Base-by-base conservation (phyloP, 2,113 vertebrate genomes). In the Herpailurus yagouaroundi region DNA sequence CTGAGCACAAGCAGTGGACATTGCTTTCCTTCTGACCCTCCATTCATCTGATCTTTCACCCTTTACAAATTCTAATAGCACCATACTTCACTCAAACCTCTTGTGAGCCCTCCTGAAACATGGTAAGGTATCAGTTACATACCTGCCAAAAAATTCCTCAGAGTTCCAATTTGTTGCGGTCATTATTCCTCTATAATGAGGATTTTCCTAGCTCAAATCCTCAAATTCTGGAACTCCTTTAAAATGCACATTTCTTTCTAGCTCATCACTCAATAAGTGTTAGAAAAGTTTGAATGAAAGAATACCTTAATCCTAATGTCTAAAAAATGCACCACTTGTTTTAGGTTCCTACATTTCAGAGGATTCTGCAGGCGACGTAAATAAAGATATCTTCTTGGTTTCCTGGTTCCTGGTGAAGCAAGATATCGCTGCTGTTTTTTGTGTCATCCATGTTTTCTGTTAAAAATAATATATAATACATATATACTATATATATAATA, bases 381-480 rank as follows among this genome's bases (percentile, higher is more conserved):
- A 96, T 68, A 79, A 68, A 5, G 96, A 69, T 18, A 25, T 69
- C 97, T 98, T 96, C 97, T 98, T 98, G 74, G 77, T 96, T 97
- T 98, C 94, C 3, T 84, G 92, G 85, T 68, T 95, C 3, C 64
- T 93, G 16, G 74, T 94, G 31, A 98, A 98, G 57, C 96, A 95
- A 27, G 99, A 95, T 57, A 98, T 98, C 38, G 99, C 99, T 10
- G 38, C 98, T 98, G 99, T 99, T 95, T 99, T 99, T 98, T 99
- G 99, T 69, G 99, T 98, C 95, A 99, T 99, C 99, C 99, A 99
- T 71, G 82, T 98, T 99, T 98, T 99, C 99, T 99, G 99, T 95
- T 95, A 98, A 88, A 69, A 64, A 10, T 76, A 14, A 85, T 92
- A 85, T 1, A 57, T 5, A 41, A 57, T 13, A 55, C 6, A 74